Evolutionary conservation across 2,113 vertebrate species (phyloP).

Genomic region (Myrmecobius fasciatus): DNA sequence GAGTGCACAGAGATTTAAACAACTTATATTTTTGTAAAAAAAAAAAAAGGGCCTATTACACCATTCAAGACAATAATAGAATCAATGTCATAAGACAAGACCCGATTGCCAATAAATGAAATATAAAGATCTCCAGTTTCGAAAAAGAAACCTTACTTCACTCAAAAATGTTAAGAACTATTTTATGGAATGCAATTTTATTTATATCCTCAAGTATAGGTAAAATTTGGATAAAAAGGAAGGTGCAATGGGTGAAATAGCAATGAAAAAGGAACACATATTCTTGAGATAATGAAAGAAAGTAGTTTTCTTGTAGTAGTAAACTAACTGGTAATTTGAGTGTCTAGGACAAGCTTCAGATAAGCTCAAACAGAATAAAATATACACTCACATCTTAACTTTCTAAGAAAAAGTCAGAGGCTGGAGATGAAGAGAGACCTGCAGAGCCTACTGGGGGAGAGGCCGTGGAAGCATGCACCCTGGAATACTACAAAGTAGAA

Average conservation of each 20-base stretch:
- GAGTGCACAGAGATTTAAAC: neutral
- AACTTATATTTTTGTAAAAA: neutral
- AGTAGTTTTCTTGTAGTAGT: too few species aligned
- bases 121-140: neutral
- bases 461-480: neutral
- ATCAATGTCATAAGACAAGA: neutral
- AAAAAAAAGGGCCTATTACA: neutral
- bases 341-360: neutral
- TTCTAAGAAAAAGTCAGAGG: neutral
- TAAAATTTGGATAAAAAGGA: neutral
- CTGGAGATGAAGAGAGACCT: neutral
- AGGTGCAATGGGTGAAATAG: neutral
- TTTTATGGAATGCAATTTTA: neutral
- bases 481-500: neutral
- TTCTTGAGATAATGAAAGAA: neutral
- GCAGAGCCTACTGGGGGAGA: too few species aligned
- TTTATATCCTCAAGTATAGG: neutral
- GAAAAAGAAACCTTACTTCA: neutral
- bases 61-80: neutral
- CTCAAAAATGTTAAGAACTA: neutral
- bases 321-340: neutral
- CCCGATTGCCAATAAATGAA: neutral
- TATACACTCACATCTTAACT: neutral
- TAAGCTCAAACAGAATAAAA: neutral
- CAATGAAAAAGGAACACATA: neutral